These are phyloP conservation scores for Eleutherodactylus coqui DNA, from an alignment of 2,797 vertebrate species.

Conservation along the genomic window DNA sequence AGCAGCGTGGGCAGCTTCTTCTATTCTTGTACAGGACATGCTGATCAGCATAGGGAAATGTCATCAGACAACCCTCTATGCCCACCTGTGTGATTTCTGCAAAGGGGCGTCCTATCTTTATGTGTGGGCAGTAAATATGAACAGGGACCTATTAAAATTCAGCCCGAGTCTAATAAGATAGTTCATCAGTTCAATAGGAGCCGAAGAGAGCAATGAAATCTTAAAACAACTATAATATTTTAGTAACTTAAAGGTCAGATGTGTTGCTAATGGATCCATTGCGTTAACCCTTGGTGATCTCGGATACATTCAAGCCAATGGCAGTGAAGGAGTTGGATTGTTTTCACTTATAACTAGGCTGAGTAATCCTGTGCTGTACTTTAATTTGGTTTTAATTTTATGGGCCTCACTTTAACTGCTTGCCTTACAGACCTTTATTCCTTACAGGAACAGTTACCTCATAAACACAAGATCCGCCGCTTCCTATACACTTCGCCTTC, in stretches of 20 bases:
- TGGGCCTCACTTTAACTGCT: constrained; percentile 85
- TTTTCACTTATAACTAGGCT: constrained; percentile 45
- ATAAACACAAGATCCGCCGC: constrained; percentile 61
- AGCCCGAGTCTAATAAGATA: background rate
- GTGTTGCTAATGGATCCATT: background rate
- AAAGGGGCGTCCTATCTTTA: background rate
- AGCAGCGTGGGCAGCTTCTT: constrained; percentile 18
- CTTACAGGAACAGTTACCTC: constrained; percentile 89
- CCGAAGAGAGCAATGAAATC: constrained; percentile 7
- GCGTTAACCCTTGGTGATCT: constrained; percentile 26
- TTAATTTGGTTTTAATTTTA: constrained; percentile 90
- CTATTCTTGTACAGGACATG: no score
- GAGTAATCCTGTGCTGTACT: constrained; percentile 83
- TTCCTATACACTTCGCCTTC: constrained; percentile 95
- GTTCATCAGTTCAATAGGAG: background rate
- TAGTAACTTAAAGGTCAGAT: constrained; percentile 14
- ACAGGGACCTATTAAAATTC: background rate
- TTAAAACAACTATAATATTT: constrained; percentile 43
- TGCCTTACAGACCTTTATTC: constrained; percentile 88
- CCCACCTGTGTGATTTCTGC: background rate
- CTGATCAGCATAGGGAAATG: background rate
- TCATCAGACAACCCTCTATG: background rate
- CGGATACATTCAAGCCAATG: background rate
- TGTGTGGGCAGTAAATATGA: background rate
- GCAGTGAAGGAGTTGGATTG: constrained; percentile 25